A percentile compares a stretch with the other conserved stretches of the same genome.
These are phyloP conservation scores for Petrolisthes cinctipes DNA, from an alignment of 2,888 invertebrate genomes.

Conservation along the genomic window DNA sequence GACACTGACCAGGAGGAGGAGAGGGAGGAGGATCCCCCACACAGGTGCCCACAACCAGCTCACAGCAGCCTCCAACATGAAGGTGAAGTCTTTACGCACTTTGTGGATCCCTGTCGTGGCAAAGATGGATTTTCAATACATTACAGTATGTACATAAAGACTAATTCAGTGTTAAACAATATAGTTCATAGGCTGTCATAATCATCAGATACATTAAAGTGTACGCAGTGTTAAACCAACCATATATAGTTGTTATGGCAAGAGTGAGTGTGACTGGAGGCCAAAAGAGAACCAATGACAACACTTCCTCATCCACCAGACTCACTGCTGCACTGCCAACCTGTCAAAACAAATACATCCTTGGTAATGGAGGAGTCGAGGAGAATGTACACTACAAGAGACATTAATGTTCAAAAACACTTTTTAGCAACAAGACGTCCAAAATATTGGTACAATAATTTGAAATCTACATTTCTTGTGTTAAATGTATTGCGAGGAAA, in stretches of 20 bases:
- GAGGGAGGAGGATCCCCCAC: slow-evolving; percentile 60
- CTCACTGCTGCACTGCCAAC: slow-evolving; percentile 41
- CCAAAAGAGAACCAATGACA: slow-evolving; percentile 52
- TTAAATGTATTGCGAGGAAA: too few species aligned
- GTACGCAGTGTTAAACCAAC: slow-evolving; percentile 7
- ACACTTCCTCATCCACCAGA: slow-evolving; percentile 47
- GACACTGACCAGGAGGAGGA: slow-evolving; percentile 48
- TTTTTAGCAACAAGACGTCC: too few species aligned
- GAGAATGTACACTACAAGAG: neutral
- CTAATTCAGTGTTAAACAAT: neutral
- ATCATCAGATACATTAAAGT: neutral
- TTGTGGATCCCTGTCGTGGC: slow-evolving; percentile 54
- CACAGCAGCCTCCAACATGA: slow-evolving; percentile 60
- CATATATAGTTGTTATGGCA: slow-evolving; percentile 53
- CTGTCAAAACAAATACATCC: slow-evolving; percentile 14
- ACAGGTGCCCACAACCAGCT: slow-evolving; percentile 56
- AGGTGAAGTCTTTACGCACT: slow-evolving; percentile 63
- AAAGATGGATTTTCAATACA: neutral
- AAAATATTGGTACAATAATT: too few species aligned
- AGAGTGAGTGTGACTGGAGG: slow-evolving; percentile 54
- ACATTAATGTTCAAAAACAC: too few species aligned
- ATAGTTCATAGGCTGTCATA: neutral
- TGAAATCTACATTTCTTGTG: too few species aligned
- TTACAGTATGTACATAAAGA: neutral
- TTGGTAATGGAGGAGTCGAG: neutral